Base-by-base conservation (phyloP, 1,140 invertebrate genomes). In the Ericerus pela region DNA sequence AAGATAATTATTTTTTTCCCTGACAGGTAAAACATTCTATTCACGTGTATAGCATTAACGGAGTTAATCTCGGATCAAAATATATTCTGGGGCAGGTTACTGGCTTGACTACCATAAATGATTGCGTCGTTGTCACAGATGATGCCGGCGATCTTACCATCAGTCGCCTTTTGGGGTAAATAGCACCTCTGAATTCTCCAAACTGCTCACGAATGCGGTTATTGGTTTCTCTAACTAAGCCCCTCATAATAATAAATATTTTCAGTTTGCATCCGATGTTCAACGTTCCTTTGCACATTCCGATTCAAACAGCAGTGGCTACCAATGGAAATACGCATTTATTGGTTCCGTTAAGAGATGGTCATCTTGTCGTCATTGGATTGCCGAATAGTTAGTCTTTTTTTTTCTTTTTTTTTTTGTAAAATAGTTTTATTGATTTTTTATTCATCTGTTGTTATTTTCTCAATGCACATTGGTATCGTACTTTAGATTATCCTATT, bases 41-140 rank as follows among this genome's bases (percentile, higher is more conserved):
- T 16, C 76, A 79, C 60, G 68, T 79, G 14, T 81, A 74, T 58
- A 76, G 74, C 52, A 68, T 80, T 22, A 81, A 81, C 62, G 79
- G 79, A 12, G 68, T 71, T 31, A 73, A 72, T 63, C 63, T 79
- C 16, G 72, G 73, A 30, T 72, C 72, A 28, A 72, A 72, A 37
- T 71, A 71, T 51, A 68, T 75, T 2, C 68, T 69, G 2, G 72
- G 71, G n/a, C 61, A 69, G 54, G 72, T 76, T 2, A 75, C 73
- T 1, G 71, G 71, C 20, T 52, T 76, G 22, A 63, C 67, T 24
- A 67, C 71, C 24, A 68, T 69, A 57, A 69, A 72, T 18, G 74
- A 76, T 62, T 69, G 68, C 58, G 60, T 76, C 4, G 67, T 78
- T 56, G 69, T 72, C 56, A 68, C 75, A 64, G 71, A 75, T 60